Percentiles rank a stretch among this genome's conserved stretches.
Conservation (phyloP, 2,888 invertebrate genomes). For the Anagyrus pseudococci region DNA sequence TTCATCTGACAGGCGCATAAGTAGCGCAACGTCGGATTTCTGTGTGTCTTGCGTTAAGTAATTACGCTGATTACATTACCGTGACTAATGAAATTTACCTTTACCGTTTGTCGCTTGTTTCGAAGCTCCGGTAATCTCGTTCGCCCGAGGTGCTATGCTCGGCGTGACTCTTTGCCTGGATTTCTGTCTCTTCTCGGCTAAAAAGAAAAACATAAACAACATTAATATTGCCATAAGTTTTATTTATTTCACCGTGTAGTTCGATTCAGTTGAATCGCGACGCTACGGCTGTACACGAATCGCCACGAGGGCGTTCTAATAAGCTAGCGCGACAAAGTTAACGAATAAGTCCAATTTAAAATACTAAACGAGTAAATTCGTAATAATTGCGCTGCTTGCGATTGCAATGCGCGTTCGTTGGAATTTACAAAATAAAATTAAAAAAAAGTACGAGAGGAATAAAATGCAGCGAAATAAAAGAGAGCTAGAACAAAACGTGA, state of each 20-base stretch:
- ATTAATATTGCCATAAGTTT: neutral
- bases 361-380: too few relatives aligned
- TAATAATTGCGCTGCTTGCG: too few relatives aligned
- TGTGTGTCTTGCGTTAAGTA: neutral
- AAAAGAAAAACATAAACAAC: conserved; percentile 10
- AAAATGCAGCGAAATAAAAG: too few relatives aligned
- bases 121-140: conserved; percentile 53
- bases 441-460: too few relatives aligned
- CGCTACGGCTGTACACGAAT: too few relatives aligned
- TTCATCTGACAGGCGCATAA: neutral
- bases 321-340: too few relatives aligned
- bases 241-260: neutral
- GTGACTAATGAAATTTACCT: conserved; percentile 39
- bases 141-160: conserved; percentile 47
- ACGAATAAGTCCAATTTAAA: too few relatives aligned
- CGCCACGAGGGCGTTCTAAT: too few relatives aligned
- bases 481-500: too few relatives aligned
- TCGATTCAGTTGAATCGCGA: too few relatives aligned
- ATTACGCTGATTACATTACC: neutral
- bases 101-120: conserved; percentile 49
- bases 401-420: too few relatives aligned
- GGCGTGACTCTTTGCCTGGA: conserved; percentile 43
- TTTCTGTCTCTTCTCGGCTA: conserved; percentile 33
- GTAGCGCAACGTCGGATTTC: neutral
- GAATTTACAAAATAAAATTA: too few relatives aligned